phyloP scores from a whole-genome alignment of 2,888 invertebrate genomes.

The Diplolepis rosae region DNA sequence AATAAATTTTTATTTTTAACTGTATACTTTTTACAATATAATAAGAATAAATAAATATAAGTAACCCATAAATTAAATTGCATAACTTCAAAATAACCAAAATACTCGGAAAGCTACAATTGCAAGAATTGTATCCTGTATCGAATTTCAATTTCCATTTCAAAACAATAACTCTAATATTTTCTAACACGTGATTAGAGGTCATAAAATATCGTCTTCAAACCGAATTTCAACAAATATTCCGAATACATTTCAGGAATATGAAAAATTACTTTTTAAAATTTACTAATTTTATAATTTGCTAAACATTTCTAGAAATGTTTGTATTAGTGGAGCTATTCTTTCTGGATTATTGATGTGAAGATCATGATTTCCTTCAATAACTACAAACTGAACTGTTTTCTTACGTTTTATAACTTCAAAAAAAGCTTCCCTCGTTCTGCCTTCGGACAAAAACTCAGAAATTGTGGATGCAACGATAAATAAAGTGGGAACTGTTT shows the following conservation, averaged over 20 bases:
- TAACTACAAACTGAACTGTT: constrained; percentile 52
- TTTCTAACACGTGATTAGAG: neutral
- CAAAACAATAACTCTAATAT: too few relatives aligned
- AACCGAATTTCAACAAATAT: too few relatives aligned
- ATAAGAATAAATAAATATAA: neutral
- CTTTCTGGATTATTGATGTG: constrained; percentile 77
- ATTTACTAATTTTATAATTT: constrained; percentile 49
- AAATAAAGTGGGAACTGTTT: constrained; percentile 27
- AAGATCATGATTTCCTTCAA: constrained; percentile 78
- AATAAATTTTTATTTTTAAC: neutral
- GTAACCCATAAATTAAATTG: neutral
- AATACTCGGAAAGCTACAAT: too few relatives aligned
- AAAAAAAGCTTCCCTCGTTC: neutral
- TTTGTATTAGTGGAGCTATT: constrained; percentile 74
- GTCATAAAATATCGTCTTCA: neutral
- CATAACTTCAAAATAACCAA: too few relatives aligned
- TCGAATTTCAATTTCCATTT: too few relatives aligned
- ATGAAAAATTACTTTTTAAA: neutral
- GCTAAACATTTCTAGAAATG: constrained; percentile 70
- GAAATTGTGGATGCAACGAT: neutral
- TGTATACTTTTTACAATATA: neutral
- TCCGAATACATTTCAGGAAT: neutral
- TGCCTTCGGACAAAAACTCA: neutral
- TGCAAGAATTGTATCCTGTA: too few relatives aligned
- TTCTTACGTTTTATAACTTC: neutral